These are phyloP conservation scores for Hyposmocoma kahamanoa DNA, from an alignment of 1,140 invertebrate species.

Conservation along the genomic window DNA sequence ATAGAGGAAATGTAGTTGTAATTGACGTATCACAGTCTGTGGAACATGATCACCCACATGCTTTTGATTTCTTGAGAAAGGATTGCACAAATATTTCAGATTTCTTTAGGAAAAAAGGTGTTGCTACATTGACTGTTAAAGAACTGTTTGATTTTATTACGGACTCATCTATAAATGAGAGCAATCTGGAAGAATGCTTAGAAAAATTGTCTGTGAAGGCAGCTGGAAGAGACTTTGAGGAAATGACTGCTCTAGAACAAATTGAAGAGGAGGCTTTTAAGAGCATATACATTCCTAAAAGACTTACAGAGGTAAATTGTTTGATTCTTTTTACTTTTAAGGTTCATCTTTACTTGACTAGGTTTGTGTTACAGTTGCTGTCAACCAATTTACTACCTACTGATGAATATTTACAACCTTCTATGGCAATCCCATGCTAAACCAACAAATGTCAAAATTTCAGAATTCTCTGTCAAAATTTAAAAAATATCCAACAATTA, in stretches of 20 bases:
- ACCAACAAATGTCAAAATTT: no score
- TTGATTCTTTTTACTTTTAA: slow-evolving; percentile 8
- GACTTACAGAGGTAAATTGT: slow-evolving; percentile 86
- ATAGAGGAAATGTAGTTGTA: slow-evolving; percentile 88
- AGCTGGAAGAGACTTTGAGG: slow-evolving; percentile 74
- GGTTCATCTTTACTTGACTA: background rate
- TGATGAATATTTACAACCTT: no score
- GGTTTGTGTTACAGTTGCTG: no score
- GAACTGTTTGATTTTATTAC: slow-evolving; percentile 97
- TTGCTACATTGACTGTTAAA: slow-evolving; percentile 92
- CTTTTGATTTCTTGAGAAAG: slow-evolving; percentile 94
- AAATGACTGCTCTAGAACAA: slow-evolving; percentile 81
- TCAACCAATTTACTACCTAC: no score
- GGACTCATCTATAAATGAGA: slow-evolving; percentile 87
- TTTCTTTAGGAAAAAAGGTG: slow-evolving; percentile 93
- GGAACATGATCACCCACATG: slow-evolving; percentile 97
- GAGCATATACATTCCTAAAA: slow-evolving; percentile 94
- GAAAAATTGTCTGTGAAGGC: slow-evolving; percentile 81
- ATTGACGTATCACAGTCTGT: slow-evolving; percentile 99
- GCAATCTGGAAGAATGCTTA: slow-evolving; percentile 88
- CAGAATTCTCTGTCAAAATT: no score
- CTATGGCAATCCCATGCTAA: no score
- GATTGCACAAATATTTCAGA: slow-evolving; percentile 96
- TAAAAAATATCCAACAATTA: no score
- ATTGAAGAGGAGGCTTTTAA: slow-evolving; percentile 95